Evolutionary conservation across 2,888 invertebrate genomes (phyloP), one percentile per base, ranked within the genome.

Genomic region (Drosophila ustulata): DNA sequence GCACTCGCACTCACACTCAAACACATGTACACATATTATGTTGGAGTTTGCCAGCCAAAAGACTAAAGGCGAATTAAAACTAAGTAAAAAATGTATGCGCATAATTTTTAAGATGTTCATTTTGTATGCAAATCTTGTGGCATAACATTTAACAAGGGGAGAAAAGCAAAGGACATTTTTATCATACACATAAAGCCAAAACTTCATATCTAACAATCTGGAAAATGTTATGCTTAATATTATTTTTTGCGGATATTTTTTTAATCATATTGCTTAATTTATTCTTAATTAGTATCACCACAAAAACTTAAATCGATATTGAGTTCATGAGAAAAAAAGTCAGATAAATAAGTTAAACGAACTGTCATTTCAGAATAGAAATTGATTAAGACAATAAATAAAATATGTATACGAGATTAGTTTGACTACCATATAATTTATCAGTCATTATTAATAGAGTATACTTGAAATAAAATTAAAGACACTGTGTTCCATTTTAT

Each of bases 21-120:
- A 18, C 18, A 1, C 18, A 18, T 18, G 11, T 39, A 13, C n/a
- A 13, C 13, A 41, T 32, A 39, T 8, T 7, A 46, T 23, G 7
- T 43, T 49, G 11, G n/a, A 37, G 69, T 8, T 41, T 56, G 58
- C 70, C 39, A 58, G 28, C 47, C 45, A 82, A 80, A 75, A 63
- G 71, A 68, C 87, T 74, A 70, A 89, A 57, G 63, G 63, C 75
- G 75, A 80, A 89, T 81, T 89, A 84, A 87, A 84, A 81, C 71
- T 81, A 66, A 63, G 45, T 26, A 47, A 47, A 68, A 57, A 89
- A 78, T 88, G 75, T 81, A 89, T 88, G 87, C 81, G 87, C 89
- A 87, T 89, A 87, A 81, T 80, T 78, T 73, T 69, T 65, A 49
- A 80, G 78, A 59, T 89, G 84, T 68, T 88, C 87, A 89, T 87